Conservation (phyloP, 2,888 invertebrate species). For the Apoda limacodes region DNA sequence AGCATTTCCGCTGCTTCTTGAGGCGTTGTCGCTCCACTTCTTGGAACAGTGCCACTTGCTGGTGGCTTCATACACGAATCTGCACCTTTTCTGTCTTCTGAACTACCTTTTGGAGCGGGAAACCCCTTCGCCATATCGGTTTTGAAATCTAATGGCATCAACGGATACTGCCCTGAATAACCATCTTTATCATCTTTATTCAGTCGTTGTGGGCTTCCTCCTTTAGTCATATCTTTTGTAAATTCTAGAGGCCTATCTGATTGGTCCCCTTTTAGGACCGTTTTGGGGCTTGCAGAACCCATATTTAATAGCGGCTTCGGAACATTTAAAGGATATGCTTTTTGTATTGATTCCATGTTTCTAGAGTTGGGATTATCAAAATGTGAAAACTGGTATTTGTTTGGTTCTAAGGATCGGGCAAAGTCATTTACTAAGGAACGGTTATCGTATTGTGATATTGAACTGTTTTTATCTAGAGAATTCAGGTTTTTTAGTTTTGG, state of each 20-base stretch:
- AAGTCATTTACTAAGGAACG: slow-evolving; percentile 60
- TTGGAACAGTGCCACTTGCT: slow-evolving; percentile 48
- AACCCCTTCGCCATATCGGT: slow-evolving; percentile 60
- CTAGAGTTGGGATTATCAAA: slow-evolving; percentile 47
- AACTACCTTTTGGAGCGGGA: slow-evolving; percentile 52
- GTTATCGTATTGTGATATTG: slow-evolving; percentile 49
- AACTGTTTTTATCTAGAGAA: slow-evolving; percentile 57
- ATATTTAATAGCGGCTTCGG: slow-evolving; percentile 58
- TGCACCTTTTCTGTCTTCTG: slow-evolving; percentile 57
- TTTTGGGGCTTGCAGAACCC: slow-evolving; percentile 57
- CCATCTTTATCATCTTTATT: slow-evolving; percentile 54
- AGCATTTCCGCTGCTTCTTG: slow-evolving; percentile 75
- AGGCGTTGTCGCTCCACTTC: slow-evolving; percentile 58
- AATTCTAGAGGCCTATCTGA: slow-evolving; percentile 46
- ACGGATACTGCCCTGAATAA: slow-evolving; percentile 41
- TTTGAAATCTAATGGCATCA: slow-evolving; percentile 57
- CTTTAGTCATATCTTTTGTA: slow-evolving; percentile 45
- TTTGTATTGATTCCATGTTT: slow-evolving; percentile 45
- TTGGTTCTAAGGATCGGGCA: slow-evolving; percentile 49
- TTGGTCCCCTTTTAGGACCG: slow-evolving; percentile 35
- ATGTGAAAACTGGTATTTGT: slow-evolving; percentile 56
- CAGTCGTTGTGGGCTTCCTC: slow-evolving; percentile 42
- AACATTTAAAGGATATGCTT: slow-evolving; percentile 55
- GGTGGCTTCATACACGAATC: slow-evolving; percentile 62
- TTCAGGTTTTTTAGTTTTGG: slow-evolving; percentile 76